Base-by-base conservation (phyloP, 2,888 invertebrate species). In the Trichopoda pennipes region DNA sequence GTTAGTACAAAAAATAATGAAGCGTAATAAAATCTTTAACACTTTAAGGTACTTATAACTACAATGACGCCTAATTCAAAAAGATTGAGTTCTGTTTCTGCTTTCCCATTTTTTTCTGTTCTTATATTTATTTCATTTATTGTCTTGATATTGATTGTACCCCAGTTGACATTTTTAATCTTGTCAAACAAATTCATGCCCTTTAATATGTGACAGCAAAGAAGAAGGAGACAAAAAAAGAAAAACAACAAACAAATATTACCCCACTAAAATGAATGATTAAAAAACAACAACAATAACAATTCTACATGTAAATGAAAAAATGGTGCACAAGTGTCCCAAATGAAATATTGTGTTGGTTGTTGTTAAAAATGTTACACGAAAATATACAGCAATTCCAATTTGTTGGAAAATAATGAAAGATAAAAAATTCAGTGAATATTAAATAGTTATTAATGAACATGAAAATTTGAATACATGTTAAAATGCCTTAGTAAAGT, bases 181-280 rank as follows among this genome's bases (percentile, higher is more conserved):
- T 79, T 82, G 81, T 79, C 75, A 70, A 79, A 82, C 72, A 70
- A 79, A 82, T 72, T 55, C 75, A 75, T 79, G 78, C 56, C 75
- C 75, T 82, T 82, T 75, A 70, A 73, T 64, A 38, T 47, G 69
- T 17, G 69, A 55, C 47, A 66, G 9, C 44, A 42, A 51, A 75
- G 55, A 23, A 8, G 14, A 17, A 42, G 28, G 60, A 23, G 17
- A 38, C 17, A 17, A 47, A 44, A 14, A 1, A 64, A 56, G 9
- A 28, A 32, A 51, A 51, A 68, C 23, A 55, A 23, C n/a, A n/a
- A n/a, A n/a, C n/a, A n/a, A n/a, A n/a, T n/a, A n/a, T n/a, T n/a
- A n/a, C n/a, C n/a, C 55, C 23, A 58, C 32, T 66, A 28, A 80
- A 73, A 76, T 81, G 68, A 69, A 73, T 42, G 49, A 60, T 55